Evolutionary conservation across 2,888 invertebrate genomes (phyloP).

Genomic region (Galerucella nymphaeae): DNA sequence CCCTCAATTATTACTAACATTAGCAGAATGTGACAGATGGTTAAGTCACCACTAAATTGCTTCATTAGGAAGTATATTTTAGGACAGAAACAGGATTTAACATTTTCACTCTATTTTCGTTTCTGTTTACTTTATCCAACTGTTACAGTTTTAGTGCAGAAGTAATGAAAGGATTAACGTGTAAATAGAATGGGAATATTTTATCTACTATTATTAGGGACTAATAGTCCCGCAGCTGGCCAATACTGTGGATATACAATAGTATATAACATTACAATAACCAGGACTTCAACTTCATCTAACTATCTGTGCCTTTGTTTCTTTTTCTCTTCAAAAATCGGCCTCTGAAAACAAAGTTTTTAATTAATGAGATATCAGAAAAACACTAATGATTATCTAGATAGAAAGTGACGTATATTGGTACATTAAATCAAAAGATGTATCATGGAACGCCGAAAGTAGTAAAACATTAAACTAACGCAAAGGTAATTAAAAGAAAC

Average conservation of each 20-base stretch:
- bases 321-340: too few species aligned
- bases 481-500: slow-evolving; percentile 17
- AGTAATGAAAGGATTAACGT: too few species aligned
- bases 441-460: neutral
- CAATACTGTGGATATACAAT: too few species aligned
- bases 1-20: slow-evolving; percentile 27
- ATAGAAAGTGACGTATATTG: slow-evolving; percentile 5
- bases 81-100: slow-evolving; percentile 22
- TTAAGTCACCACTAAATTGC: slow-evolving; percentile 29
- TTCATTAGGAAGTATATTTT: slow-evolving; percentile 31
- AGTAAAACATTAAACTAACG: slow-evolving; percentile 6
- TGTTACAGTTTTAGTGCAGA: neutral
- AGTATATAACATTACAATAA: too few species aligned
- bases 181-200: too few species aligned
- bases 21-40: slow-evolving; percentile 32
- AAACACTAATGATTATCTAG: slow-evolving; percentile 6
- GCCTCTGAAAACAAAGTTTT: too few species aligned
- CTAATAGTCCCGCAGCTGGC: too few species aligned
- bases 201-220: too few species aligned
- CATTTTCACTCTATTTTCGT: slow-evolving; percentile 10
- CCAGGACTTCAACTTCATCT: too few species aligned
- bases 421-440: neutral
- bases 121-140: slow-evolving; percentile 21
- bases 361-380: slow-evolving; percentile 3
- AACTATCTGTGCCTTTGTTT: too few species aligned